phyloP scores from a whole-genome alignment of 2,888 invertebrate genomes.

The Petrolisthes manimaculis region DNA sequence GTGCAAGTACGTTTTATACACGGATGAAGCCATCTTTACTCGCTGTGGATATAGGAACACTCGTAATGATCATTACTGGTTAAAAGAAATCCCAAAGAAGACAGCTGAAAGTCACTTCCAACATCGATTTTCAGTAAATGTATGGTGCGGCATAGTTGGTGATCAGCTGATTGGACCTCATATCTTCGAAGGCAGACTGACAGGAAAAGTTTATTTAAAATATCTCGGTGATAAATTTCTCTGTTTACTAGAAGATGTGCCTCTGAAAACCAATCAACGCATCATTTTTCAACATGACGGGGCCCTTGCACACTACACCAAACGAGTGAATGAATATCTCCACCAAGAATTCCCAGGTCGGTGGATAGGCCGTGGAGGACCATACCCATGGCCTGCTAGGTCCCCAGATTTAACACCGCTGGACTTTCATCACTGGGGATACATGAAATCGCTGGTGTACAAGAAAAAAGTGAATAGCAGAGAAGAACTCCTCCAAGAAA shows the following conservation, averaged over 20 bases:
- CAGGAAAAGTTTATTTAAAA: neutral
- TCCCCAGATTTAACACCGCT: constrained; percentile 14
- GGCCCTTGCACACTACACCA: neutral
- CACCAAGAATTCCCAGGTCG: neutral
- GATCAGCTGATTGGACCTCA: constrained; percentile 9
- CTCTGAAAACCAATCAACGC: neutral
- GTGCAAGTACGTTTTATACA: constrained; percentile 2
- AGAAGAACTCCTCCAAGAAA: constrained; percentile 4
- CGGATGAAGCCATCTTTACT: constrained; percentile 31
- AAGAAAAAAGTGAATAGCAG: constrained; percentile 1
- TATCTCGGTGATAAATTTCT: constrained; percentile 13
- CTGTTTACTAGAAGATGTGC: constrained; percentile 19
- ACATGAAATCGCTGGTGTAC: constrained; percentile 14
- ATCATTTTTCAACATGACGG: constrained; percentile 28
- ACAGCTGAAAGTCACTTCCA: constrained; percentile 28
- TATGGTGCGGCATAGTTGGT: constrained; percentile 24
- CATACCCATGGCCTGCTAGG: constrained; percentile 18
- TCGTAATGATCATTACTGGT: constrained; percentile 18
- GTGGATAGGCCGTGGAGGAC: constrained; percentile 14
- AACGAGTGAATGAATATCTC: constrained; percentile 3
- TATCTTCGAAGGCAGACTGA: constrained; percentile 27
- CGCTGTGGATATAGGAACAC: neutral
- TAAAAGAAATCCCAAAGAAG: constrained; percentile 17
- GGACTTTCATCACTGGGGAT: constrained; percentile 25
- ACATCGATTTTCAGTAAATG: constrained; percentile 20